Percentiles rank a stretch among this genome's conserved stretches.
Conservation (phyloP, 37 sponge, comb jelly and placozoan genomes). For the Chondrosia reniformis region DNA sequence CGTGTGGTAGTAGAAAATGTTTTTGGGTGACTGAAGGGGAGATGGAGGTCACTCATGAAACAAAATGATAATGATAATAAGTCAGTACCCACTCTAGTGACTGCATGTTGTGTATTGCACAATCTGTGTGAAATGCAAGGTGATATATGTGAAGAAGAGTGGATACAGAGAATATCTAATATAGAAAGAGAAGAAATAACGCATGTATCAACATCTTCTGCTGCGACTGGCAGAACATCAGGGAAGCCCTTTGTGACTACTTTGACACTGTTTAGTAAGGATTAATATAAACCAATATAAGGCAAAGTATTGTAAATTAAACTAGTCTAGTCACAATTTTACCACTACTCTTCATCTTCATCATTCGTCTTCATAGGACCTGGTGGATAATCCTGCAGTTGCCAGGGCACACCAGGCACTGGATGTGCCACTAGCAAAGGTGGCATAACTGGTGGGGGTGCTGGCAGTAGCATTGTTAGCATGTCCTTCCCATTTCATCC, state of each 20-base stretch:
- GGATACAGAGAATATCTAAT: background rate
- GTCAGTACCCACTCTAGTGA: background rate
- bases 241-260: conserved; percentile 5
- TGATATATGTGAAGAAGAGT: conserved; percentile 8
- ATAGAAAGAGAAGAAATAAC: background rate
- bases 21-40: conserved; percentile 14
- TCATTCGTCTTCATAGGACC: background rate
- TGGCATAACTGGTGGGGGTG: too few species aligned
- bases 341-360: background rate
- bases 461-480: too few species aligned
- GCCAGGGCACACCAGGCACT: background rate
- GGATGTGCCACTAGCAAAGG: too few species aligned
- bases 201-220: background rate
- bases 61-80: conserved; percentile 1
- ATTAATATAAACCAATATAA: background rate
- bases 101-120: conserved; percentile 22
- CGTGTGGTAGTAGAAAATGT: conserved; percentile 18
- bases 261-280: background rate
- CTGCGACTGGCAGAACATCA: background rate
- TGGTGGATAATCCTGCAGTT: background rate
- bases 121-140: conserved; percentile 9
- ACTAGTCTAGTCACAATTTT: background rate
- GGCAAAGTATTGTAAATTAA: background rate
- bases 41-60: conserved; percentile 24
- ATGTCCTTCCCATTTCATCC: conserved; percentile 7